These are phyloP conservation scores for Aplysina aerophoba DNA, from an alignment of 37 sponge, comb jelly and placozoan species.

Conservation along the genomic window DNA sequence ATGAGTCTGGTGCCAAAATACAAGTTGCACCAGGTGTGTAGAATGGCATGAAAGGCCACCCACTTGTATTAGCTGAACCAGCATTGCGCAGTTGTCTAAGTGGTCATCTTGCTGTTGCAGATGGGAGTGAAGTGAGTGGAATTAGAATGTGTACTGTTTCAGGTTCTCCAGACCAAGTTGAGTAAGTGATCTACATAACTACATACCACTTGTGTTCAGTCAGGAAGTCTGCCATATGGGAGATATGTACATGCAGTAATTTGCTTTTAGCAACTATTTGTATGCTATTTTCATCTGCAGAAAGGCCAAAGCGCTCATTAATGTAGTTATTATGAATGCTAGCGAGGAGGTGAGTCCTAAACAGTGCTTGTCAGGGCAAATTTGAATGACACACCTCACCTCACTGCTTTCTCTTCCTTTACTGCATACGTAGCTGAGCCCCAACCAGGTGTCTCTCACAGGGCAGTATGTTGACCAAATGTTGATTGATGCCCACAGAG, in stretches of 20 bases:
- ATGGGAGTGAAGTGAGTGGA: constrained; percentile 74
- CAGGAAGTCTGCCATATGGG: too few relatives aligned
- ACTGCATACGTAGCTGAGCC: not conserved
- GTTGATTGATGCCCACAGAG: constrained; percentile 90
- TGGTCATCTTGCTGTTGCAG: constrained; percentile 17
- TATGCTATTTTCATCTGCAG: not conserved
- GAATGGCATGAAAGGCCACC: too few relatives aligned
- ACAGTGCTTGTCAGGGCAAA: constrained; percentile 34
- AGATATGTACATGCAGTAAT: too few relatives aligned
- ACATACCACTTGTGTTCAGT: too few relatives aligned
- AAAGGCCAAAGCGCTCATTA: constrained; percentile 64
- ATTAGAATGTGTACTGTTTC: constrained; percentile 84
- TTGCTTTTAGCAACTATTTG: too few relatives aligned
- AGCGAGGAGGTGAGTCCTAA: constrained; percentile 50
- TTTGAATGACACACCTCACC: not conserved
- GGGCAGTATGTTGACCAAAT: constrained; percentile 76
- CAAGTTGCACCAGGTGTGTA: constrained; percentile 89
- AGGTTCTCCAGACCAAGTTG: constrained; percentile 80
- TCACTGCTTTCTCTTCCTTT: not conserved
- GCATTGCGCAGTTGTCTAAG: not conserved
- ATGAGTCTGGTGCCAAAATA: constrained; percentile 84
- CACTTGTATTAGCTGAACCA: too few relatives aligned
- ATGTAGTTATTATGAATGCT: constrained; percentile 70
- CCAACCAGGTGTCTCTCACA: not conserved
- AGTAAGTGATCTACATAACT: constrained; percentile 54